These are phyloP conservation scores for Nannoperca australis DNA, from an alignment of 2,797 vertebrate genomes.

Conservation along the genomic window DNA sequence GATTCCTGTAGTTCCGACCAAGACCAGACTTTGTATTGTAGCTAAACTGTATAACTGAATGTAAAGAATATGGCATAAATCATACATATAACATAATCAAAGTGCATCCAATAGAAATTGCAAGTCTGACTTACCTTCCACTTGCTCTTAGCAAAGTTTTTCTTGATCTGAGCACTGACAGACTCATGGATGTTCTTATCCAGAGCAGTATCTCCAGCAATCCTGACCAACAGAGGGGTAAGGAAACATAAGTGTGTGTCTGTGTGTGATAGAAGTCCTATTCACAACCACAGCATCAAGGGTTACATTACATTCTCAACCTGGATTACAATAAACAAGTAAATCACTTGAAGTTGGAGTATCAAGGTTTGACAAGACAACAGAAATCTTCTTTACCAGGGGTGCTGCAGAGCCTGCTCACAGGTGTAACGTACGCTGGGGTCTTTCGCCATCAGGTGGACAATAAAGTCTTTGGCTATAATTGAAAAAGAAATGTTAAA, in stretches of 20 bases:
- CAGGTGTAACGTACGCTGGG: slow-evolving; percentile 91
- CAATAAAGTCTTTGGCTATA: slow-evolving; percentile 97
- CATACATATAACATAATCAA: neutral
- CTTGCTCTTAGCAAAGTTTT: slow-evolving; percentile 99
- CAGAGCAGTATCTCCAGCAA: slow-evolving; percentile 95
- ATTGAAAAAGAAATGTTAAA: slow-evolving; percentile 17
- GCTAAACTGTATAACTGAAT: neutral
- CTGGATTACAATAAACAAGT: neutral
- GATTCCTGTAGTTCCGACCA: slow-evolving; percentile 6
- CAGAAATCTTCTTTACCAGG: slow-evolving; percentile 65
- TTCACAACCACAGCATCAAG: neutral
- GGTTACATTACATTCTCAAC: neutral
- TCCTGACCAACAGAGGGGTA: slow-evolving; percentile 82
- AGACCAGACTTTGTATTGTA: slow-evolving; percentile 7
- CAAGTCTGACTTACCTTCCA: slow-evolving; percentile 90
- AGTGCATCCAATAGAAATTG: neutral
- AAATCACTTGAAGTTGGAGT: neutral
- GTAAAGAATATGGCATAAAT: neutral
- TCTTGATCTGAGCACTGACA: slow-evolving; percentile 97
- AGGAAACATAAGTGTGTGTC: slow-evolving; percentile 12
- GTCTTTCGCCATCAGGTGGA: slow-evolving; percentile 96
- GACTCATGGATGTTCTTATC: slow-evolving; percentile 99
- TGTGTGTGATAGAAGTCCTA: neutral
- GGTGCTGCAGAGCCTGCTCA: slow-evolving; percentile 96
- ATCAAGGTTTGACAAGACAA: neutral